Evolutionary conservation across 1,140 invertebrate species (phyloP).

Genomic region (Gonatopus flavifemur): DNA sequence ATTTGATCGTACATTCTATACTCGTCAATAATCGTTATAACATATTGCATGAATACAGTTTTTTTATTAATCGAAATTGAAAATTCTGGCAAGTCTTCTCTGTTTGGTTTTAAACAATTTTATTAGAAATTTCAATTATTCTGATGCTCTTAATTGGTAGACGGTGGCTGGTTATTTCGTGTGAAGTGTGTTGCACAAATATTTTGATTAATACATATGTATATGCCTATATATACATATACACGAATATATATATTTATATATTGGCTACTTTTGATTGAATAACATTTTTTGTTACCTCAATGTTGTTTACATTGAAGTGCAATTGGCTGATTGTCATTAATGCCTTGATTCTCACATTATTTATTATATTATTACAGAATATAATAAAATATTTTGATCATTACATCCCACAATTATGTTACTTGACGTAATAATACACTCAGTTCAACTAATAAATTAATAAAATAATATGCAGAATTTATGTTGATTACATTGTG

Average conservation of each 20-base stretch:
- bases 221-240: too few relatives aligned
- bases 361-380: slow-evolving; percentile 29
- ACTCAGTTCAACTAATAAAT: slow-evolving; percentile 7
- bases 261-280: too few relatives aligned
- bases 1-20: neutral
- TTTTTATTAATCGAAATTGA: slow-evolving; percentile 11
- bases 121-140: slow-evolving; percentile 15
- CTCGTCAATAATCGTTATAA: slow-evolving; percentile 1
- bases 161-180: slow-evolving; percentile 46
- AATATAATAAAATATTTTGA: too few relatives aligned
- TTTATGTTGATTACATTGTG: too few relatives aligned
- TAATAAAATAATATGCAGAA: slow-evolving; percentile 9
- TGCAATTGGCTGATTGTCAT: slow-evolving; percentile 42
- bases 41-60: slow-evolving; percentile 20
- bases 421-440: neutral
- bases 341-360: slow-evolving; percentile 36
- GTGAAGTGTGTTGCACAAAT: slow-evolving; percentile 32
- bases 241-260: too few relatives aligned
- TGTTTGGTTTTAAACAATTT: slow-evolving; percentile 14
- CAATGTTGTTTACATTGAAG: too few relatives aligned
- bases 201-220: too few relatives aligned
- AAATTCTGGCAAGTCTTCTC: slow-evolving; percentile 22
- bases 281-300: slow-evolving; percentile 14
- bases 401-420: slow-evolving; percentile 32
- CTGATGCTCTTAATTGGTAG: slow-evolving; percentile 28